A percentile compares a stretch with the other conserved stretches of the same genome.
These are phyloP conservation scores for Callopanchax toddi DNA, from an alignment of 2,113 vertebrate species.

Conservation along the genomic window DNA sequence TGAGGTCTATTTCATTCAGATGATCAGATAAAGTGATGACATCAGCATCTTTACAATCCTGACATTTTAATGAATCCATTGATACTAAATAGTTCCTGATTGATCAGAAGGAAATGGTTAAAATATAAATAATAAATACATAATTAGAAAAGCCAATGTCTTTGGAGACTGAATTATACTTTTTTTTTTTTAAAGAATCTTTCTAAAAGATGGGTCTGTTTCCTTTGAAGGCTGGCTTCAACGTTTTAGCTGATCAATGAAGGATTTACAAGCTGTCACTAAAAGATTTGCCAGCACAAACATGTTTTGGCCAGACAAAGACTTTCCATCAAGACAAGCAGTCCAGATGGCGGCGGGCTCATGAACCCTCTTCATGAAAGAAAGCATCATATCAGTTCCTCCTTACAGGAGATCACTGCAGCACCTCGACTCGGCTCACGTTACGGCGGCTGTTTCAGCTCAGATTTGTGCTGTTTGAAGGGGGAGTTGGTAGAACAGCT, in stretches of 20 bases:
- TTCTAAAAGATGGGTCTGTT: background rate
- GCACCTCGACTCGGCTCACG: background rate
- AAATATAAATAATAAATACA: no score
- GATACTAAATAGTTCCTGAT: no score
- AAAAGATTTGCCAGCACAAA: conserved; percentile 5
- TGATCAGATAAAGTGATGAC: no score
- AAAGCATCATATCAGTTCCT: background rate
- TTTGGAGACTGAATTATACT: background rate
- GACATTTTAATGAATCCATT: no score
- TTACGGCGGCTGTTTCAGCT: background rate
- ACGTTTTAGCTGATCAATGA: background rate
- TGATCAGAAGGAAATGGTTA: no score
- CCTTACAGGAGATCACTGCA: background rate
- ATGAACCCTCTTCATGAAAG: background rate
- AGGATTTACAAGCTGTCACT: background rate
- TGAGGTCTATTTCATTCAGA: no score
- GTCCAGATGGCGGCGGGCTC: conserved; percentile 8
- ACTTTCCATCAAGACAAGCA: background rate
- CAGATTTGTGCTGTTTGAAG: background rate
- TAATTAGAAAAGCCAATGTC: no score
- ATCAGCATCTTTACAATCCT: no score
- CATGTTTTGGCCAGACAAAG: background rate
- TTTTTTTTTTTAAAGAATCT: background rate
- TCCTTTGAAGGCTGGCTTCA: background rate
- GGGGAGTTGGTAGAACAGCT: background rate